A percentile compares a stretch with the other conserved stretches of the same genome.
phyloP scores from a whole-genome alignment of 2,113 vertebrate genomes.

The Ictalurus furcatus region DNA sequence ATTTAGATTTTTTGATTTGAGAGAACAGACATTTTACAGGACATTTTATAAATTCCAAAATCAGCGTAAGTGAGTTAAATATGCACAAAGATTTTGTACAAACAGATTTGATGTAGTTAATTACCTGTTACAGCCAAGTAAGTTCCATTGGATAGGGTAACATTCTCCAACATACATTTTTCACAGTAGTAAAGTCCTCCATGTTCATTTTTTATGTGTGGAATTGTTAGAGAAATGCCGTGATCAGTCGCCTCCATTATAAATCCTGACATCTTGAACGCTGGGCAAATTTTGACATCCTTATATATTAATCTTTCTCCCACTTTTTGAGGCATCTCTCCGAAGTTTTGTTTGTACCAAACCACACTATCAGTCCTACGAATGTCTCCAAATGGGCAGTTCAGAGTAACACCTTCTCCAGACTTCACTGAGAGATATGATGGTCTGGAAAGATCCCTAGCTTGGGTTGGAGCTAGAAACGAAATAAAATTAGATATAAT shows the following conservation, averaged over 20 bases:
- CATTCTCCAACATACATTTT: not conserved
- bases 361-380: not conserved
- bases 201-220: not conserved
- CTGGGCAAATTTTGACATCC: not conserved
- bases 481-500: not conserved
- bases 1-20: not conserved
- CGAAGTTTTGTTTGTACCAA: not conserved
- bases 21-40: not conserved
- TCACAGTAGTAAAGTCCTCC: slow-evolving; percentile 31
- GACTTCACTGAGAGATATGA: not conserved
- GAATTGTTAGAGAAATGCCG: not conserved
- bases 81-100: not conserved
- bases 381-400: slow-evolving; percentile 6
- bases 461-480: not conserved
- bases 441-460: not conserved
- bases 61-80: not conserved
- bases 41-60: not conserved
- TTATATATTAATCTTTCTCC: not conserved
- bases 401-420: not conserved
- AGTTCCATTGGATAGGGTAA: not conserved
- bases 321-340: slow-evolving; percentile 1
- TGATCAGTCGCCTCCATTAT: not conserved
- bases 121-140: slow-evolving; percentile 8
- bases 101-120: not conserved
- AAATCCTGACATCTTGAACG: not conserved